Base-by-base conservation (phyloP, 2,113 vertebrate species). In the Onychostoma macrolepis region DNA sequence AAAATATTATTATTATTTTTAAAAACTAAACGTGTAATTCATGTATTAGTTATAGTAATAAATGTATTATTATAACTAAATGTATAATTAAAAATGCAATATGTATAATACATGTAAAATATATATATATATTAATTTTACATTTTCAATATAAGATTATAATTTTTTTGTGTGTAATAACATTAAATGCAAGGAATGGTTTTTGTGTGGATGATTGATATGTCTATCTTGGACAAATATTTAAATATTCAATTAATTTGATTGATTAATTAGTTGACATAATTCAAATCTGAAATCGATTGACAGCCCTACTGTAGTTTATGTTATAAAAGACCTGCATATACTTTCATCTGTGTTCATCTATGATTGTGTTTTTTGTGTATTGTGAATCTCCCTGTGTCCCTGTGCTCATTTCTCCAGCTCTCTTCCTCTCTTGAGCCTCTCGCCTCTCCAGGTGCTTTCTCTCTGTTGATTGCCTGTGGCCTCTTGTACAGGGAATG, bases 401-500 rank as follows among this genome's bases (percentile, higher is more conserved):
- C 85, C 33, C 78, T 79, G 43, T 50, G 21, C 75, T 65, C 74
- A 33, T 79, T 81, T 71, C 38, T 74, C 77, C 77, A 21, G 67
- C 71, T 85, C 77, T 83, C 88, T 85, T 30, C 72, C 38, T 86
- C 79, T 84, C 77, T 67, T 17, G 61, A 56, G 82, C 75, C 71
- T 28, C 84, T 74, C 84, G 63, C 83, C 90, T 91, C 92, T 92
- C 93, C 94, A 95, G 95, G 95, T 94, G 94, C 94, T 95, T 93
- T 94, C 95, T 83, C 94, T 94, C 92, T 92, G 94, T 93, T 95
- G 95, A 95, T 95, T 95, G 94, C 93, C 93, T 94, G 92, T 95
- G 94, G 94, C 94, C 95, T 94, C 94, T 95, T 95, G 94, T 95
- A 95, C 94, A 93, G 93, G 92, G 94, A 95, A 95, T 95, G 95